A percentile compares a stretch with the other conserved stretches of the same genome.
Evolutionary conservation across 2,113 vertebrate species (phyloP).

Genomic region (Petaurus breviceps): DNA sequence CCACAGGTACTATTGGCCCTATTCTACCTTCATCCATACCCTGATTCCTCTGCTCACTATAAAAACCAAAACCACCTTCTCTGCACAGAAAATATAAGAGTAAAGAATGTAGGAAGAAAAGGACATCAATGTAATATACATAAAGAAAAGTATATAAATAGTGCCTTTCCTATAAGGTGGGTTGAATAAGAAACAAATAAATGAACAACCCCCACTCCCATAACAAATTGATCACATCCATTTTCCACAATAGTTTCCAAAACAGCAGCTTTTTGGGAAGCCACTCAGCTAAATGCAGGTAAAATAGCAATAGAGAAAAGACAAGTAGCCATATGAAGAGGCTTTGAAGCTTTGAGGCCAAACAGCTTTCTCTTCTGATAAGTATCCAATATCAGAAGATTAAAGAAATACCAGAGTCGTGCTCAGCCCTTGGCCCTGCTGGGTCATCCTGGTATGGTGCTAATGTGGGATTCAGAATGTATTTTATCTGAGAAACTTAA

Average conservation of each 20-base stretch:
- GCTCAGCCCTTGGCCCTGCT: neutral
- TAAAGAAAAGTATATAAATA: neutral
- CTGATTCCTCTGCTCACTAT: neutral
- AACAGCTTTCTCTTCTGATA: neutral
- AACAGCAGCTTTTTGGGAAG: neutral
- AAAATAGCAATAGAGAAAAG: neutral
- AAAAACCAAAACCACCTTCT: neutral
- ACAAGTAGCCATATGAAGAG: neutral
- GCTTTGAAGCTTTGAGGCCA: neutral
- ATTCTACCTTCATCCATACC: neutral
- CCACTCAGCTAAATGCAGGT: neutral
- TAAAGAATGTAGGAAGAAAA: neutral
- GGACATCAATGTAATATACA: neutral
- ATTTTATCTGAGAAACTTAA: conserved; percentile 17
- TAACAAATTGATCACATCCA: neutral
- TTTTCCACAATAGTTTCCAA: neutral
- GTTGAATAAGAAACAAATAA: neutral
- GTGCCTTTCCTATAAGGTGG: neutral
- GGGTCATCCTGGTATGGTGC: neutral
- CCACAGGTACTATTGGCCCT: neutral
- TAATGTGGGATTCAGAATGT: neutral
- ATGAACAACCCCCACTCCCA: too few species aligned
- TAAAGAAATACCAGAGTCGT: conserved; percentile 11
- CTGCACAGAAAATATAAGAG: neutral
- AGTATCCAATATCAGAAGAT: neutral